Base-by-base conservation (phyloP, 2,888 invertebrate genomes). In the Drosophila maculinotata region DNA sequence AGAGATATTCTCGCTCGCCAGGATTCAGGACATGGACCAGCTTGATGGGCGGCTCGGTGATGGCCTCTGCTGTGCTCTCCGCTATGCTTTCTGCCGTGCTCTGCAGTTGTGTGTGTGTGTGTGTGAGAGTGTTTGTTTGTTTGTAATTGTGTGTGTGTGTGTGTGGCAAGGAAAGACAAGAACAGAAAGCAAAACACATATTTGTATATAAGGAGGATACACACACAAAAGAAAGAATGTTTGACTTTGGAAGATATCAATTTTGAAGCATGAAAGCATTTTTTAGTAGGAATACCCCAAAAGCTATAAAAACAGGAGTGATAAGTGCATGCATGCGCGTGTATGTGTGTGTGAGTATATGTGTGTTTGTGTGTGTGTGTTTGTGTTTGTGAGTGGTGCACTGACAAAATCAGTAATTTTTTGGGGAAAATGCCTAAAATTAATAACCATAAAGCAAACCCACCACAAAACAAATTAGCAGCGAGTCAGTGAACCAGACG, bases 1-100 rank as follows among this genome's bases (percentile, higher is more conserved):
- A 90, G 23, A 92, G 84, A 69, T 90, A 89, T 56, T 91, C 91
- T 14, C 89, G 89, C 71, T 90, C 90, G 6, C 91, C 90, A 7
- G 91, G 91, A 79, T 90, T 89, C n/a, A 91, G 73, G 1, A 89
- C 88, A 52, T 90, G 89, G 14, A 90, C 79, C 57, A 80, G 69
- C 48, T 91, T 87, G 49, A 88, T 74, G 17, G 90, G 79, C 12
- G 77, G 81, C 64, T 90, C 91, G 26, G 76, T 76, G 30, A 87
- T 82, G 38, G 79, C 54, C 64, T 66, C 63, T 45, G 48, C 65
- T 25, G 63, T 53, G 26, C 64, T 53, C 42, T 35, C 63, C 30
- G 48, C 25, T 8, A n/a, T 31, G 52, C 23, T 35, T 41, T 38
- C 26, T 66, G 53, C 15, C 10, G 35, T 35, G 15, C 10, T 15